These are phyloP conservation scores for Litocranius walleri DNA, from an alignment of 2,113 vertebrate species.

Conservation along the genomic window DNA sequence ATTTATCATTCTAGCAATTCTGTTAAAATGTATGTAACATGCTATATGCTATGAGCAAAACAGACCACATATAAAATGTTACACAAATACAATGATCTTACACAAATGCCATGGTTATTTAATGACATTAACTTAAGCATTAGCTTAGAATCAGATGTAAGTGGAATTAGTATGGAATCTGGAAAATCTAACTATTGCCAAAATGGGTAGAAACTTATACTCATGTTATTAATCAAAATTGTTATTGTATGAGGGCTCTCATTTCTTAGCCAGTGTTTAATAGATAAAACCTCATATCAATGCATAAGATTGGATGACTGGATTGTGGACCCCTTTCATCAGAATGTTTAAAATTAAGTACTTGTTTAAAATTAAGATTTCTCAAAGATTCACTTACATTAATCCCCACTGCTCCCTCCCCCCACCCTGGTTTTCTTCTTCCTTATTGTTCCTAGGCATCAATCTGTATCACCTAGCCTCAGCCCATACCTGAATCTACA, in stretches of 20 bases:
- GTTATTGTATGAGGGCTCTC: neutral
- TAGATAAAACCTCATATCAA: neutral
- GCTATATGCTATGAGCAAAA: neutral
- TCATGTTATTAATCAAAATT: neutral
- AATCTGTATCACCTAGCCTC: neutral
- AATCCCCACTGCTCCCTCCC: too few relatives aligned
- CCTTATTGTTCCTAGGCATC: neutral
- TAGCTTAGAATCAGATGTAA: neutral
- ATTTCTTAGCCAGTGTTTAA: neutral
- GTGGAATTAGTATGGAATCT: neutral
- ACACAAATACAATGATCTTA: neutral
- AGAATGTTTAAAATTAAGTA: neutral
- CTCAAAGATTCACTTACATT: neutral
- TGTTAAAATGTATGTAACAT: neutral
- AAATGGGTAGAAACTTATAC: neutral
- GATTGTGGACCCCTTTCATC: neutral
- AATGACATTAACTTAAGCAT: slow-evolving; percentile 8
- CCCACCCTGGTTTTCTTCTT: neutral
- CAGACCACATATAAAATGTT: neutral
- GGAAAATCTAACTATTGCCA: slow-evolving; percentile 3
- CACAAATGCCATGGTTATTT: neutral
- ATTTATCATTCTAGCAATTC: neutral
- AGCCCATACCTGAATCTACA: neutral
- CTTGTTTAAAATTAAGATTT: neutral
- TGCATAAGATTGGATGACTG: neutral